Evolutionary conservation across 2,888 invertebrate genomes (phyloP).

Genomic region (Amphiduros pacificus): DNA sequence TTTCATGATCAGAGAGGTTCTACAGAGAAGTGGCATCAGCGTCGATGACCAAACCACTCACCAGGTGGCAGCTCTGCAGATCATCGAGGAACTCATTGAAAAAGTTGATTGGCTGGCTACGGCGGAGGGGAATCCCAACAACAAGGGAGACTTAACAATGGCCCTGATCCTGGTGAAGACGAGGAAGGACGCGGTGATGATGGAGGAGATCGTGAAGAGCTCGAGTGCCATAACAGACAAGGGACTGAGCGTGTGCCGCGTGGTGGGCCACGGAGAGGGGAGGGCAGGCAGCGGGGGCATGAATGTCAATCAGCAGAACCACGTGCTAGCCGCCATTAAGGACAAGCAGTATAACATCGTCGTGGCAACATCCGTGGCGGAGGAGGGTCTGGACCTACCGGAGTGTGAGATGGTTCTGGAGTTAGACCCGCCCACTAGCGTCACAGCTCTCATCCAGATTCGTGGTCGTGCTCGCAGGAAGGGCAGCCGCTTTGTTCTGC

Average conservation of each 20-base stretch:
- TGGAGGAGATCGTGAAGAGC: conserved; percentile 33
- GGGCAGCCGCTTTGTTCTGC: conserved; percentile 46
- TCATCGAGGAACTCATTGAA: too few species aligned
- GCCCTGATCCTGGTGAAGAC: conserved; percentile 46
- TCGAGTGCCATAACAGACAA: conserved; percentile 25
- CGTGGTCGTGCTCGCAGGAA: conserved; percentile 49
- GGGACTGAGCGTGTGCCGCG: conserved; percentile 28
- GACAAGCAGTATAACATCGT: conserved; percentile 49
- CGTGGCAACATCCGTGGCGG: conserved; percentile 56
- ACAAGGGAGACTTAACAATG: conserved; percentile 29
- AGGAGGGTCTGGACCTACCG: conserved; percentile 54
- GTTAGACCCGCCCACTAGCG: conserved; percentile 47
- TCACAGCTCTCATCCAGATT: conserved; percentile 52
- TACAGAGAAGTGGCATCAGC: too few species aligned
- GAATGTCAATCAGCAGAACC: conserved; percentile 46
- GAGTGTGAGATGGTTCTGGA: conserved; percentile 55
- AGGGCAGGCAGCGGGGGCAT: not conserved
- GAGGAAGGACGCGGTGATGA: conserved; percentile 36
- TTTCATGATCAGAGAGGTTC: too few species aligned
- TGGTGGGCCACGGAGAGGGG: conserved; percentile 44
- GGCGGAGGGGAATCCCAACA: conserved; percentile 25
- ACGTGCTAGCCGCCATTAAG: conserved; percentile 45
- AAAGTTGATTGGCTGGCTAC: too few species aligned
- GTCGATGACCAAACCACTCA: too few species aligned
- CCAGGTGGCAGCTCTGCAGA: too few species aligned